phyloP scores from a whole-genome alignment of 2,113 vertebrate genomes.

The Stomatorhinus ivindoensis region DNA sequence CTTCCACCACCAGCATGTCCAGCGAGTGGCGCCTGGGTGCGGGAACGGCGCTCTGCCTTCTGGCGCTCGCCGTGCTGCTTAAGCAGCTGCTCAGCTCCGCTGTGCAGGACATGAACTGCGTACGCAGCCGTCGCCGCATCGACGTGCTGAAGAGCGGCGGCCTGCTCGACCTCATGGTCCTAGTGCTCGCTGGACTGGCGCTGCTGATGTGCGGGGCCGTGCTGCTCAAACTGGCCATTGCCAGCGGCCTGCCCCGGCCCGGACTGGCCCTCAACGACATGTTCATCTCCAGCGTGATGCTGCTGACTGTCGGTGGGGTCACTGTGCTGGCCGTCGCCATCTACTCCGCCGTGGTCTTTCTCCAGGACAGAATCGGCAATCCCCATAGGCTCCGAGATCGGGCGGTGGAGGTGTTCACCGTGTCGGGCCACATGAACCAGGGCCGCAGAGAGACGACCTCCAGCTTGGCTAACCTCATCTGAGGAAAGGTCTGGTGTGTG shows the following conservation, averaged over 20 bases:
- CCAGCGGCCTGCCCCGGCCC: slow-evolving; percentile 65
- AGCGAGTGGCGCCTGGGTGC: slow-evolving; percentile 87
- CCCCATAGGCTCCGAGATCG: slow-evolving; percentile 49
- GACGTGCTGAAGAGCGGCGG: slow-evolving; percentile 87
- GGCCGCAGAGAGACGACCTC: slow-evolving; percentile 75
- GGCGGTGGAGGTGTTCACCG: slow-evolving; percentile 71
- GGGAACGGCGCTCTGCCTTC: slow-evolving; percentile 81
- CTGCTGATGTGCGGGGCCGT: slow-evolving; percentile 76
- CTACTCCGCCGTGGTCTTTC: slow-evolving; percentile 58
- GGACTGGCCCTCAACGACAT: slow-evolving; percentile 70
- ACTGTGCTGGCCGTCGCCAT: slow-evolving; percentile 71
- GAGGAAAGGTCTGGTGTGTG: not conserved
- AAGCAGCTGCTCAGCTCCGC: slow-evolving; percentile 96
- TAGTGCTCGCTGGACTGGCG: slow-evolving; percentile 72
- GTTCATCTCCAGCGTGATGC: slow-evolving; percentile 80
- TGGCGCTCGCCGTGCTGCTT: slow-evolving; percentile 81
- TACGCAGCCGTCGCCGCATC: slow-evolving; percentile 77
- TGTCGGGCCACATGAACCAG: slow-evolving; percentile 72
- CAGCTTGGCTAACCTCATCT: slow-evolving; percentile 87
- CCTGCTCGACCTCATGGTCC: slow-evolving; percentile 73
- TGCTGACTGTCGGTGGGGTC: slow-evolving; percentile 66
- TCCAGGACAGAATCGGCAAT: slow-evolving; percentile 52
- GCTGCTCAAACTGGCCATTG: slow-evolving; percentile 73
- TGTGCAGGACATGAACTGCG: slow-evolving; percentile 96
- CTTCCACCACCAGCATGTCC: slow-evolving; percentile 86